Percentiles rank a stretch among this genome's conserved stretches.
Evolutionary conservation across 2,113 vertebrate species (phyloP).

Genomic region (Takifugu bimaculatus): DNA sequence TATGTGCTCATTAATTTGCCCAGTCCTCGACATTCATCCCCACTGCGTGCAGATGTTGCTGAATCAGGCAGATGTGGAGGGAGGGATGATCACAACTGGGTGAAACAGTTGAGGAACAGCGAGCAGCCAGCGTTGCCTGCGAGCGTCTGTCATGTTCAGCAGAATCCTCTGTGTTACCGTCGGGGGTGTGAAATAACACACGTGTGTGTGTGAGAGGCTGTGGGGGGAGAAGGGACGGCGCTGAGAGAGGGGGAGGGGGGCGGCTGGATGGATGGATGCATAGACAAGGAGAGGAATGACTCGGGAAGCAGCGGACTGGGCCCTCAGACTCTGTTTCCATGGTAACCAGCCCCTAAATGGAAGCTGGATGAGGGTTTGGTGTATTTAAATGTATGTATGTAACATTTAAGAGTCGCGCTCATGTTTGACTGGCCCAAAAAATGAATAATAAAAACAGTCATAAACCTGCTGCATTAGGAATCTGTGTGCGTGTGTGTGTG

Average conservation of each 20-base stretch:
- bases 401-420: constrained; percentile 31
- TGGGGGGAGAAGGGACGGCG: constrained; percentile 6
- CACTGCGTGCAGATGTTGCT: constrained; percentile 8
- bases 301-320: constrained; percentile 45
- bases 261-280: constrained; percentile 23
- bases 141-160: too few species aligned
- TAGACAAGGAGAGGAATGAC: constrained; percentile 49
- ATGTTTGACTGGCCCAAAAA: constrained; percentile 14
- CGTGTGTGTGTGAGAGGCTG: constrained; percentile 10
- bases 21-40: constrained; percentile 5
- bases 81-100: neutral
- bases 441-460: constrained; percentile 45
- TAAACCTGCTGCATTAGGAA: constrained; percentile 3
- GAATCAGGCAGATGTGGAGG: constrained; percentile 2
- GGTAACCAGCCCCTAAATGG: constrained; percentile 54
- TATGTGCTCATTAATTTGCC: constrained; percentile 1
- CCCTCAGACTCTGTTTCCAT: constrained; percentile 68
- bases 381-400: constrained; percentile 38
- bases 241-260: constrained; percentile 6
- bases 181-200: constrained; percentile 31
- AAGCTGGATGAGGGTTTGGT: constrained; percentile 13
- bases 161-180: constrained; percentile 16
- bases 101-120: neutral
- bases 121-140: neutral
- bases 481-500: constrained; percentile 3